These are phyloP conservation scores for Platypus cylindrus DNA, from an alignment of 2,888 invertebrate species.

Conservation along the genomic window DNA sequence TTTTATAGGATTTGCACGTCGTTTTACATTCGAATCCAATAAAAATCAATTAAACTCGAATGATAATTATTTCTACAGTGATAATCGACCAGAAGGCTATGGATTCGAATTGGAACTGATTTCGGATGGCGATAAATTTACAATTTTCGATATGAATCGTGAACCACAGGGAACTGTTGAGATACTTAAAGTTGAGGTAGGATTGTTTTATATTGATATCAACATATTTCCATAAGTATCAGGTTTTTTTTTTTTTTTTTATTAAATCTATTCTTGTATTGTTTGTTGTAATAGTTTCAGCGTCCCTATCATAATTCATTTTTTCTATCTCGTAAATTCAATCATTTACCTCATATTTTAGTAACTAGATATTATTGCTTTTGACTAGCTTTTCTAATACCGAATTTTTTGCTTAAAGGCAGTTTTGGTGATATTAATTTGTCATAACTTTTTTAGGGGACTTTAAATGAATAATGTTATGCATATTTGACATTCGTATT, in stretches of 20 bases:
- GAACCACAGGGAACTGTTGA: constrained; percentile 55
- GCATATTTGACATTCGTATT: no score
- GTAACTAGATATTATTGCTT: no score
- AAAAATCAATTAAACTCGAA: constrained; percentile 50
- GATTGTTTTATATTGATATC: no score
- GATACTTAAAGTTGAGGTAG: constrained; percentile 53
- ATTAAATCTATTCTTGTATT: background rate
- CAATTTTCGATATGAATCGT: constrained; percentile 54
- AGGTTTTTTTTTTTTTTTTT: background rate
- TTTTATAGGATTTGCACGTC: constrained; percentile 18
- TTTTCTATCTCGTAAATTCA: background rate
- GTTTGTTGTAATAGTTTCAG: constrained; percentile 4
- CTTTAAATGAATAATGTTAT: no score
- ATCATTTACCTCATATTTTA: no score
- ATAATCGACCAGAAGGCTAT: constrained; percentile 60
- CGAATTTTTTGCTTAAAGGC: no score
- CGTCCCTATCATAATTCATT: constrained; percentile 4
- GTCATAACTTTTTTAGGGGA: no score
- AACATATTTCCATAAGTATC: no score
- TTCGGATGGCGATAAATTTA: constrained; percentile 56
- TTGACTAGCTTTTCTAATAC: no score
- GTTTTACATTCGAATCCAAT: constrained; percentile 58
- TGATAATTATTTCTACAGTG: constrained; percentile 66
- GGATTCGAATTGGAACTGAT: constrained; percentile 58
- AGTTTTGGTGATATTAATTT: no score